These are phyloP conservation scores for Rana temporaria DNA, from an alignment of 2,113 vertebrate genomes.

Conservation along the genomic window DNA sequence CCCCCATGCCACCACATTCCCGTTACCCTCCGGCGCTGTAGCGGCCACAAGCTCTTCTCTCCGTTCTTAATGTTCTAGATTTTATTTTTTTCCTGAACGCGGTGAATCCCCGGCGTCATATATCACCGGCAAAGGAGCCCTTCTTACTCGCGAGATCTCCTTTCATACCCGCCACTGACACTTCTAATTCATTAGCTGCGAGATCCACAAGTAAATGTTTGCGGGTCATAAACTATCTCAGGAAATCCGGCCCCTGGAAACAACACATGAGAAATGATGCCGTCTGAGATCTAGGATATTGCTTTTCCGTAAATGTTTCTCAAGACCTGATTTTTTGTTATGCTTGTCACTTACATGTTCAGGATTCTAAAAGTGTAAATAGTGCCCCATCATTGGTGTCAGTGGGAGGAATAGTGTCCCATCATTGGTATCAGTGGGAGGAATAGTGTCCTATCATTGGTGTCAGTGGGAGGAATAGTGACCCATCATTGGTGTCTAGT, in stretches of 20 bases:
- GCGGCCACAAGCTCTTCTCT: slow-evolving; percentile 36
- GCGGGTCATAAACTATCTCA: slow-evolving; percentile 57
- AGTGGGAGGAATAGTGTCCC: no score
- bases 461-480: no score
- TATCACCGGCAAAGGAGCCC: slow-evolving; percentile 54
- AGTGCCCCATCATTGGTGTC: no score
- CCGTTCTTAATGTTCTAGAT: slow-evolving; percentile 41
- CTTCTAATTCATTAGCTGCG: slow-evolving; percentile 63
- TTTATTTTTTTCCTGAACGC: slow-evolving; percentile 7
- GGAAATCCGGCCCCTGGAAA: slow-evolving; percentile 60
- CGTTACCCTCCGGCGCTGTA: slow-evolving; percentile 2
- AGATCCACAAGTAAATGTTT: slow-evolving; percentile 61
- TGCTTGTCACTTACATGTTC: slow-evolving; percentile 50
- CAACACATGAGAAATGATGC: slow-evolving; percentile 59
- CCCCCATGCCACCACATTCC: no score
- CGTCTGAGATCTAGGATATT: slow-evolving; percentile 34
- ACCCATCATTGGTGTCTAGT: no score
- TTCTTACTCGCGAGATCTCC: slow-evolving; percentile 57
- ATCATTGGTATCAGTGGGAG: no score
- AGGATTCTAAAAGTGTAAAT: not conserved
- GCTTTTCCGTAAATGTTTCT: slow-evolving; percentile 59
- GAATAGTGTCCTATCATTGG: no score
- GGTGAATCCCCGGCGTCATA: slow-evolving; percentile 24
- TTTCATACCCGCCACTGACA: slow-evolving; percentile 61
- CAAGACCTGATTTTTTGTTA: slow-evolving; percentile 5